Conservation (phyloP, 2,888 invertebrate genomes). For the Invenusta paracnida region DNA sequence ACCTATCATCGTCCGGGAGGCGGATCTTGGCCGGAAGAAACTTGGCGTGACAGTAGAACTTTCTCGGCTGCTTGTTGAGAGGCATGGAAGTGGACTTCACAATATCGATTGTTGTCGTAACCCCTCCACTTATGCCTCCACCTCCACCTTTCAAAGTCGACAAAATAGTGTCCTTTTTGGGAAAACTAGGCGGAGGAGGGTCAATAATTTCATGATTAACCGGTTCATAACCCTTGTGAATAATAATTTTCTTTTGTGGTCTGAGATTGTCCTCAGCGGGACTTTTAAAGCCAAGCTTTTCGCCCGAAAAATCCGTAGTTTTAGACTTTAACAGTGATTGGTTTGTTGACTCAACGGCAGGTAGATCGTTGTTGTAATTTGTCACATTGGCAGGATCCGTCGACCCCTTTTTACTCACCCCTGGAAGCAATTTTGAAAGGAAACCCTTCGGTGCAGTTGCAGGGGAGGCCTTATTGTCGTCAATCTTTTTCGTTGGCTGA, state of each 20-base stretch:
- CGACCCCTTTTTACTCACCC: not conserved
- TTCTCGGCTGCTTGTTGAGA: not conserved
- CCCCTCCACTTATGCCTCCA: not conserved
- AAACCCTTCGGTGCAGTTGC: not conserved
- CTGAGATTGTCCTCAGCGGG: no score
- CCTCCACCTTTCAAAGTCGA: not conserved
- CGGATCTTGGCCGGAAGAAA: slow-evolving; percentile 9
- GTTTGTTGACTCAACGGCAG: not conserved
- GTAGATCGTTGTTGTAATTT: not conserved
- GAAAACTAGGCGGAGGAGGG: not conserved
- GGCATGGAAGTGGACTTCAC: not conserved
- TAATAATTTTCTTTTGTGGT: not conserved
- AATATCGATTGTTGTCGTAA: not conserved
- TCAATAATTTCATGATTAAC: not conserved
- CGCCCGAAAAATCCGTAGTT: not conserved
- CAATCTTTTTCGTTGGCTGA: not conserved
- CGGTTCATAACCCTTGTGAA: slow-evolving; percentile 1
- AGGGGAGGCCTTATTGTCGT: not conserved
- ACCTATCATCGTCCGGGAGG: not conserved
- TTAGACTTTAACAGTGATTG: not conserved
- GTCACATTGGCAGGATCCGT: no score
- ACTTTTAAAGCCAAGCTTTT: no score
- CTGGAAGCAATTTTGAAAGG: not conserved
- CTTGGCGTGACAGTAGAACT: slow-evolving; percentile 22
- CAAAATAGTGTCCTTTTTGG: not conserved